Evolutionary conservation across 2,113 vertebrate genomes (phyloP).

Genomic region (Rousettus leschenaultii): DNA sequence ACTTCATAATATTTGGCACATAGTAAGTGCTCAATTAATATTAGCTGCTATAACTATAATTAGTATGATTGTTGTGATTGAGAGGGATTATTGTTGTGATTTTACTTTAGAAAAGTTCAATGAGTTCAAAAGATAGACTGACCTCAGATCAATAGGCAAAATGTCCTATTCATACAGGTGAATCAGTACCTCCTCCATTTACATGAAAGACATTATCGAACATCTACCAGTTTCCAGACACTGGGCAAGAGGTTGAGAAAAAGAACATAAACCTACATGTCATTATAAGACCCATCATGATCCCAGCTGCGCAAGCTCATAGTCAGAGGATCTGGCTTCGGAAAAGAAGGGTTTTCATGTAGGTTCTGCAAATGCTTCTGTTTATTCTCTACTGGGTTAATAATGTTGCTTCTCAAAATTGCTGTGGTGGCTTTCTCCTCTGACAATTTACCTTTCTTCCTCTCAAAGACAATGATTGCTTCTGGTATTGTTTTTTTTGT

Average conservation of each 20-base stretch:
- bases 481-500: neutral
- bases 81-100: neutral
- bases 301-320: neutral
- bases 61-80: neutral
- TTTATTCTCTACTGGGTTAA: neutral
- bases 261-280: neutral
- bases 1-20: neutral
- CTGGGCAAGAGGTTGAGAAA: neutral
- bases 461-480: neutral
- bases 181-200: neutral
- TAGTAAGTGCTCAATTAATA: slow-evolving; percentile 16
- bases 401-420: neutral
- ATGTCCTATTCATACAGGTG: neutral
- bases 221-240: neutral
- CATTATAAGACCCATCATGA: neutral
- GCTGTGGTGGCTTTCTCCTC: neutral
- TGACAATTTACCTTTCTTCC: neutral
- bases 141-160: neutral
- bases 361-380: neutral
- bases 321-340: neutral
- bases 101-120: slow-evolving; percentile 2
- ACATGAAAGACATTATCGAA: neutral
- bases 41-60: neutral
- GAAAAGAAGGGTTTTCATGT: neutral
- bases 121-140: neutral